phyloP scores from a whole-genome alignment of 2,797 vertebrate genomes.

The Falco concolor region DNA sequence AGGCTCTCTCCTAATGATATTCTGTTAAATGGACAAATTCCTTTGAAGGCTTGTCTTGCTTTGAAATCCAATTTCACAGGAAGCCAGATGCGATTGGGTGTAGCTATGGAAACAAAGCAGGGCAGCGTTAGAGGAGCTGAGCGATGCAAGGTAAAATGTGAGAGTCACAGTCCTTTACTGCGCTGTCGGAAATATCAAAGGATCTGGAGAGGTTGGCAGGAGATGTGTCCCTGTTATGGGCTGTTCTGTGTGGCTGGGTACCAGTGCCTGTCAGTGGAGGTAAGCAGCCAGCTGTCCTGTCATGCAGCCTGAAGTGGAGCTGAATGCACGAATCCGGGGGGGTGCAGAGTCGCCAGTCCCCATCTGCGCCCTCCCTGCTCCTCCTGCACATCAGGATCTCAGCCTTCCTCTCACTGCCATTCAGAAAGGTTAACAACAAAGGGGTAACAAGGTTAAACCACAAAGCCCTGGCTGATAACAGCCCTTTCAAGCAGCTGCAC shows the following conservation, averaged over 20 bases:
- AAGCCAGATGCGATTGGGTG: constrained; percentile 70
- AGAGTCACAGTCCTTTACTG: constrained; percentile 34
- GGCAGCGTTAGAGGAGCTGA: constrained; percentile 59
- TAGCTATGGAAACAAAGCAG: constrained; percentile 75
- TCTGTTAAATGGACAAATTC: constrained; percentile 79
- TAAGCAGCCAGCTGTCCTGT: constrained; percentile 50
- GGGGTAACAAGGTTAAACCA: constrained; percentile 71
- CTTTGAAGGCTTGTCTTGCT: constrained; percentile 75
- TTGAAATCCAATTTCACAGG: constrained; percentile 75
- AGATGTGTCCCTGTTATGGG: constrained; percentile 6
- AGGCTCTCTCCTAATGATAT: constrained; percentile 68
- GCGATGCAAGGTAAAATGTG: constrained; percentile 31
- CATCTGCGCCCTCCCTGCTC: not conserved
- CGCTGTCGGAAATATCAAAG: constrained; percentile 57
- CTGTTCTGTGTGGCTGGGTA: constrained; percentile 62
- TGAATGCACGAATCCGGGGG: constrained; percentile 16
- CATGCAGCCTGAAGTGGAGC: not conserved
- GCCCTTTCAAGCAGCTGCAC: constrained; percentile 59
- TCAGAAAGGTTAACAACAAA: constrained; percentile 57
- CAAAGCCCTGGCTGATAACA: constrained; percentile 59
- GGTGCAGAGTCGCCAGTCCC: not conserved
- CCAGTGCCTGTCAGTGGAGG: constrained; percentile 54
- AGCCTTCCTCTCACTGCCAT: not conserved
- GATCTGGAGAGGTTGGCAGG: constrained; percentile 64
- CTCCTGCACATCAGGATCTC: not conserved